Evolutionary conservation across 2,888 invertebrate species (phyloP), one percentile per base, ranked within the genome.

Genomic region (Venusia cambrica): DNA sequence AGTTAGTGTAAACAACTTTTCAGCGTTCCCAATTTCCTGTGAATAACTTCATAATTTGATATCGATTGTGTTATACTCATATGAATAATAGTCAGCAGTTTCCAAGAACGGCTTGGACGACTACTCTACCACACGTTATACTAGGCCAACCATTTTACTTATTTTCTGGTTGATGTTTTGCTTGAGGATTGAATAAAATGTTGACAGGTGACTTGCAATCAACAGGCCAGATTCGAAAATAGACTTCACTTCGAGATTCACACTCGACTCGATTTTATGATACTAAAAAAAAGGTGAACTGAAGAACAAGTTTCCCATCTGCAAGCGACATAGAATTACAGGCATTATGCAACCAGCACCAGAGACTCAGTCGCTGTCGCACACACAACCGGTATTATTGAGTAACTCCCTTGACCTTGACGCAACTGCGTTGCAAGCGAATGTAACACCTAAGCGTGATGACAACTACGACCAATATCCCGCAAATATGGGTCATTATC

Each of bases 391-490:
- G 71, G 78, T 75, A 62, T 21, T 59, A 54, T 67, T 67, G 71
- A 66, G 69, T 60, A 66, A 76, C 67, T 71, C 56, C 75, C 81
- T 77, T 83, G 80, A 77, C 77, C 77, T 78, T 81, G 73, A 55
- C 53, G 48, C 45, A 33, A 46, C 11, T 22, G 32, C 30, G 38
- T 29, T 32, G 38, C 61, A 54, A 33, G 40, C 50, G 44, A 73
- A 57, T 69, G 50, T 62, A 62, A 62, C 56, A 60, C 63, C 51
- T 73, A 65, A 37, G 43, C 7, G 28, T 14, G 16, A 38, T 53
- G 52, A 53, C 41, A 54, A 55, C 74, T 81, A 59, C 51, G 73
- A 38, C 48, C 54, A 70, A 60, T 67, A 68, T 80, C 56, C 71
- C 56, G 41, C 60, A 65, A 46, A 57, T 47, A 58, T 52, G 53